These are phyloP conservation scores for Brachirus orientalis DNA, from an alignment of 2,113 vertebrate species.

Conservation along the genomic window DNA sequence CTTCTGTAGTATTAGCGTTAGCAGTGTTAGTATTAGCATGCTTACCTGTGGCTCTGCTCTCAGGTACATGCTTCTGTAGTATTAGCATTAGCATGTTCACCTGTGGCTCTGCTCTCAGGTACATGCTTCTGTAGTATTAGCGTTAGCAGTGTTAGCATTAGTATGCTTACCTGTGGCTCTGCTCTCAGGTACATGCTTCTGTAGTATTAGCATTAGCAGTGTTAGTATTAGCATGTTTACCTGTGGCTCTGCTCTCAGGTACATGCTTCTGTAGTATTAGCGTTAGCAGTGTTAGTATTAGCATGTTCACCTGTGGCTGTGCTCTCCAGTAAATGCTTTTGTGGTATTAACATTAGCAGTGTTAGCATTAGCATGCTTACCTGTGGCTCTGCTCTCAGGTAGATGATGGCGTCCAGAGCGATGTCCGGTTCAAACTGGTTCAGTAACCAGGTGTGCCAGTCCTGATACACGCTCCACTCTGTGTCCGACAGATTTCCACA, in stretches of 20 bases:
- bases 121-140: no score
- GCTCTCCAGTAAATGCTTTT: no score
- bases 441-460: constrained; percentile 88
- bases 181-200: no score
- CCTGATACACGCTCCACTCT: constrained; percentile 87
- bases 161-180: no score
- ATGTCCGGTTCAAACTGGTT: constrained; percentile 82
- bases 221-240: constrained; percentile 56
- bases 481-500: constrained; percentile 83
- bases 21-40: no score
- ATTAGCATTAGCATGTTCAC: no score
- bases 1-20: no score
- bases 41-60: no score
- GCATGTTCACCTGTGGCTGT: no score
- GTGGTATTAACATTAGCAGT: neutral
- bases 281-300: neutral
- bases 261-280: constrained; percentile 78
- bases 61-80: no score
- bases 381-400: constrained; percentile 85
- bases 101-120: no score
- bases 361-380: constrained; percentile 52
- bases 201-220: neutral
- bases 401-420: constrained; percentile 87
- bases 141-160: no score
- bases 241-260: constrained; percentile 85